phyloP scores from a whole-genome alignment of 2,113 vertebrate genomes.

The Galbula dea region DNA sequence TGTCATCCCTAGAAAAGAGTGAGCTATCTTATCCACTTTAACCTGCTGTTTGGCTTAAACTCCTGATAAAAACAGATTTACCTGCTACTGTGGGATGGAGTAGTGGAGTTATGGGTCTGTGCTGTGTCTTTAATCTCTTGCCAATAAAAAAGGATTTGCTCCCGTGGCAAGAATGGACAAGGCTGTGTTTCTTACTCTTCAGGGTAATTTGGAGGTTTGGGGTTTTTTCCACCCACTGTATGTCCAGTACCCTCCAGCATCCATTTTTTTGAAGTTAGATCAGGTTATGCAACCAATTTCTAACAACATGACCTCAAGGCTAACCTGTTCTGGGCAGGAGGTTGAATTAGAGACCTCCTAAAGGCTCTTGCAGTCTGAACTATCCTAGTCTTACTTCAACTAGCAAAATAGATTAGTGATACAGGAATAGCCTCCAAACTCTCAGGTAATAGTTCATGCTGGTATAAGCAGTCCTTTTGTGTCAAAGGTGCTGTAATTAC shows the following conservation, averaged over 20 bases:
- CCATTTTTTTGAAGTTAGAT: not conserved
- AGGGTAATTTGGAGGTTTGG: not conserved
- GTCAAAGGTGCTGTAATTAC: not conserved
- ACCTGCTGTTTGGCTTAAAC: not conserved
- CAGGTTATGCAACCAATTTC: not conserved
- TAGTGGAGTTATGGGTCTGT: not conserved
- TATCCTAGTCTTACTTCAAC: not conserved
- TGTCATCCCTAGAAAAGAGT: not conserved
- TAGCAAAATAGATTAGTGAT: not conserved
- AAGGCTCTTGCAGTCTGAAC: not conserved
- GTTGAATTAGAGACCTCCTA: not conserved
- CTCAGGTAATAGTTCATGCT: rapidly evolving
- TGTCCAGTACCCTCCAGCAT: not conserved
- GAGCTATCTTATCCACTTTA: not conserved
- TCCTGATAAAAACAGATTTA: not conserved
- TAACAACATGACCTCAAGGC: not conserved
- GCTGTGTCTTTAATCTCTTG: not conserved
- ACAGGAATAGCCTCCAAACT: not conserved
- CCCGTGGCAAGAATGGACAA: not conserved
- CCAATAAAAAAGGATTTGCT: not conserved
- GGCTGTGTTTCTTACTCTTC: not conserved
- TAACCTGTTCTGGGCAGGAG: not conserved
- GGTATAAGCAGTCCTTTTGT: not conserved
- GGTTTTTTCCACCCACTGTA: not conserved
- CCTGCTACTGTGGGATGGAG: not conserved